Percentiles rank a stretch among this genome's conserved stretches.
Conservation (phyloP, 2,888 invertebrate species). For the Drosophila ustulata region DNA sequence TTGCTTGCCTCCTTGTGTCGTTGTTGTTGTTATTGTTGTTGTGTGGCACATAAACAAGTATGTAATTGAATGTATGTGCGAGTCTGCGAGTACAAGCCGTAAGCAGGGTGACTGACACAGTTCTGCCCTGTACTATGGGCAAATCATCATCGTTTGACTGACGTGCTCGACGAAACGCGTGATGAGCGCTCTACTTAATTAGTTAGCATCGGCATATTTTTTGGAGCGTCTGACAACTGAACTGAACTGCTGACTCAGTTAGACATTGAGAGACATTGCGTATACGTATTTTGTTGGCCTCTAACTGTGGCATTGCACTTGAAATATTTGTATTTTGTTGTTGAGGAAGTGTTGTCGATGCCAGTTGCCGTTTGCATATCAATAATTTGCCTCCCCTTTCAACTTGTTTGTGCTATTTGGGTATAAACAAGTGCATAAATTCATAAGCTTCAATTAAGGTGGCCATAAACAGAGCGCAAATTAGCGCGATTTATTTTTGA, state of each 20-base stretch:
- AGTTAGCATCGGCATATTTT: constrained; percentile 9
- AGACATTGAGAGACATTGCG: constrained; percentile 20
- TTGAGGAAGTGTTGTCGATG: constrained; percentile 45
- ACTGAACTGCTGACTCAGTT: constrained; percentile 5
- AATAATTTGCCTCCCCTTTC: constrained; percentile 10
- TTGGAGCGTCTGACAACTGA: constrained; percentile 2
- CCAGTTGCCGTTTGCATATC: constrained; percentile 40
- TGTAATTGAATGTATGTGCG: constrained; percentile 31
- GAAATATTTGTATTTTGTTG: constrained; percentile 41
- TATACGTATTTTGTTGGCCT: constrained; percentile 36
- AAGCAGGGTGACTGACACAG: constrained; percentile 55
- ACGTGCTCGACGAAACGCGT: constrained; percentile 1
- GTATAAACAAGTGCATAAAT: constrained; percentile 69
- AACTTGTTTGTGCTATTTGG: constrained; percentile 31
- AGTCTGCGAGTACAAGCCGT: constrained; percentile 10
- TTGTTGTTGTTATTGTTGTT: constrained; percentile 18
- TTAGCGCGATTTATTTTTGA: constrained; percentile 67
- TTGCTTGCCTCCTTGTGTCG: background rate
- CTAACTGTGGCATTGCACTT: constrained; percentile 71
- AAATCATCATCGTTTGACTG: background rate
- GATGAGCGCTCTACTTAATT: constrained; percentile 19
- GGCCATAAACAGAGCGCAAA: constrained; percentile 57
- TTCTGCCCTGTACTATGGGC: constrained; percentile 35
- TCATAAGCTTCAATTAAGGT: constrained; percentile 55
- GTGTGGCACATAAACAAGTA: constrained; percentile 23